phyloP scores from a whole-genome alignment of 2,113 vertebrate species.

The Microtus montanus region DNA sequence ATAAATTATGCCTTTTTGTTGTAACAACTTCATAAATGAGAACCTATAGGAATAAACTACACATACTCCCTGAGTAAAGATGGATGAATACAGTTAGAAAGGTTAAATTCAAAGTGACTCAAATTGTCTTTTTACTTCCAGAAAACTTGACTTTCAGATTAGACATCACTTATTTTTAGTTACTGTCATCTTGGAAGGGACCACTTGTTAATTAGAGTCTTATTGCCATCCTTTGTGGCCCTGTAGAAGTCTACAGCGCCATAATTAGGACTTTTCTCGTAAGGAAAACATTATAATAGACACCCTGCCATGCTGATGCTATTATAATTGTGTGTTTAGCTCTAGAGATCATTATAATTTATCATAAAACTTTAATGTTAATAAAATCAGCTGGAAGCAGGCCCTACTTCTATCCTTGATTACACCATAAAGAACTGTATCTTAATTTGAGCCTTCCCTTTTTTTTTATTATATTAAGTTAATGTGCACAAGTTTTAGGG shows the following conservation, averaged over 20 bases:
- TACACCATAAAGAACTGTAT: constrained; percentile 70
- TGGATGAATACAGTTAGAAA: not conserved
- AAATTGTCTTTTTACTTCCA: constrained; percentile 37
- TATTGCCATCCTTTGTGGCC: constrained; percentile 24
- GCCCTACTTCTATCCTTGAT: constrained; percentile 79
- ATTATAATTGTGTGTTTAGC: constrained; percentile 85
- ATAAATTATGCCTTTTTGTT: not conserved
- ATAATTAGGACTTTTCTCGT: constrained; percentile 78
- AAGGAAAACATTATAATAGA: constrained; percentile 81
- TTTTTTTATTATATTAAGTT: constrained; percentile 27
- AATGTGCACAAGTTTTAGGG: constrained; percentile 50
- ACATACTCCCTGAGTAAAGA: not conserved
- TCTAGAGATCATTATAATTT: constrained; percentile 82
- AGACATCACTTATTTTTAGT: constrained; percentile 51
- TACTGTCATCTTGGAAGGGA: constrained; percentile 46
- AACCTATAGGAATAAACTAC: not conserved
- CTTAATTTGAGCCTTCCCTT: constrained; percentile 72
- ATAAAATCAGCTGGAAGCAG: constrained; percentile 83
- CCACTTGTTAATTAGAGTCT: constrained; percentile 56
- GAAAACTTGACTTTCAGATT: constrained; percentile 56
- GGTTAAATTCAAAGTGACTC: not conserved
- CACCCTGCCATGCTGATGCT: constrained; percentile 80
- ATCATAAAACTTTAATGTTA: constrained; percentile 84
- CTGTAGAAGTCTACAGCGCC: constrained; percentile 70
- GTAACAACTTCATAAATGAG: not conserved